Conservation (phyloP, 2,113 vertebrate species). For the Myrmophylax atrothorax region DNA sequence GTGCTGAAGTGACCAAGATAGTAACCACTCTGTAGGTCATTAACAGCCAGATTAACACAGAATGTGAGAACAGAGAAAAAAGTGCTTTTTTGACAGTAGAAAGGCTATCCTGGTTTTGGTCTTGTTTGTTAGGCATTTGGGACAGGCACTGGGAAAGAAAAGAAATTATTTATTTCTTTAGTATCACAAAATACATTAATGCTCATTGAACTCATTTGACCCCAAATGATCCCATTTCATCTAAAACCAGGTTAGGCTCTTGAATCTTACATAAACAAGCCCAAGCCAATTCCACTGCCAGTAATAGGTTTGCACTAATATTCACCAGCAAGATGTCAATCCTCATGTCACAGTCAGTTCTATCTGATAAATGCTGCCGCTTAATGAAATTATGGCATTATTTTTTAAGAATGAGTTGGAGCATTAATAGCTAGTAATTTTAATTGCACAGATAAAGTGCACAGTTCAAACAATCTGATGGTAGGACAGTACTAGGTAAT, state of each 20-base stretch:
- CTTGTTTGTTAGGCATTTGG: background rate
- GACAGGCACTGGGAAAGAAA: background rate
- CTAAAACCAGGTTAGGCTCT: background rate
- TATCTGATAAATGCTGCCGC: background rate
- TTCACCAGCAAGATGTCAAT: background rate
- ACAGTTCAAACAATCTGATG: background rate
- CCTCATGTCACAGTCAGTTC: background rate
- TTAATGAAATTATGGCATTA: background rate
- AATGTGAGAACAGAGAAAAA: background rate
- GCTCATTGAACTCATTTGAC: background rate
- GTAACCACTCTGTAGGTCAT: background rate
- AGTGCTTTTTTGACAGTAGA: background rate
- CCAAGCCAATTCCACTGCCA: background rate
- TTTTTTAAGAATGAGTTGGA: background rate
- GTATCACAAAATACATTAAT: background rate
- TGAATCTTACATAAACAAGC: background rate
- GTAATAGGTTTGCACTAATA: background rate
- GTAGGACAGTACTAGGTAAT: background rate
- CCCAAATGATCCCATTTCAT: background rate
- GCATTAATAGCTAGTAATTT: background rate
- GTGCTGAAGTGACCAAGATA: background rate
- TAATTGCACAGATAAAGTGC: background rate
- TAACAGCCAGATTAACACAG: background rate
- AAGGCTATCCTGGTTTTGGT: background rate
- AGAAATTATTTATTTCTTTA: background rate